Conservation (phyloP, 2,113 vertebrate species). For the Psilopsiagon aymara region DNA sequence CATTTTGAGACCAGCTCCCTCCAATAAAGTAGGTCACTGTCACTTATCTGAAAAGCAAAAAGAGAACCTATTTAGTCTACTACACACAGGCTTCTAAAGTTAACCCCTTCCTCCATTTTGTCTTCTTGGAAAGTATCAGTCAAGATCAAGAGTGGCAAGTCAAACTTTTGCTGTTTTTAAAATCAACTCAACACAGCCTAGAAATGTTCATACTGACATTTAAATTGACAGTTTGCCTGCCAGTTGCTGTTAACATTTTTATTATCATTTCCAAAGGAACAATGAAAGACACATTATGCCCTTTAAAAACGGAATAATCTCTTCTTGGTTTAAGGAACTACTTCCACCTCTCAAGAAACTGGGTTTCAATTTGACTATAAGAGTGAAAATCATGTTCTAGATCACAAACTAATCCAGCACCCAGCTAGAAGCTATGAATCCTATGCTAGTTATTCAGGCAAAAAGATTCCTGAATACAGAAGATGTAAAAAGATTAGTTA, state of each 20-base stretch:
- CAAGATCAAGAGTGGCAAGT: background rate
- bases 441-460: background rate
- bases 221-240: background rate
- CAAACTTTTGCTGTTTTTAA: background rate
- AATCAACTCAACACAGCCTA: background rate
- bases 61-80: background rate
- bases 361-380: fast-evolving
- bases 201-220: fast-evolving
- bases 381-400: background rate
- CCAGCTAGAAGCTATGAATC: background rate
- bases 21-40: conserved; percentile 89
- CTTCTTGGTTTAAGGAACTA: background rate
- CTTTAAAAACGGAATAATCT: background rate
- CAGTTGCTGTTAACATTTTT: background rate
- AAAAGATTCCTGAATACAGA: background rate
- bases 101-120: background rate
- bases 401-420: fast-evolving
- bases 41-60: conserved; percentile 80
- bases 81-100: background rate
- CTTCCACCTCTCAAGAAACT: background rate
- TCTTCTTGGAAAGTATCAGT: background rate
- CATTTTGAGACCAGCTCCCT: conserved; percentile 90
- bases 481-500: too few species aligned
- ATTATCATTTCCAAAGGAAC: background rate
- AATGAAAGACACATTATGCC: background rate